Conservation (phyloP, 92 coral and sea anemone genomes). For the Zoanthus sociatus region DNA sequence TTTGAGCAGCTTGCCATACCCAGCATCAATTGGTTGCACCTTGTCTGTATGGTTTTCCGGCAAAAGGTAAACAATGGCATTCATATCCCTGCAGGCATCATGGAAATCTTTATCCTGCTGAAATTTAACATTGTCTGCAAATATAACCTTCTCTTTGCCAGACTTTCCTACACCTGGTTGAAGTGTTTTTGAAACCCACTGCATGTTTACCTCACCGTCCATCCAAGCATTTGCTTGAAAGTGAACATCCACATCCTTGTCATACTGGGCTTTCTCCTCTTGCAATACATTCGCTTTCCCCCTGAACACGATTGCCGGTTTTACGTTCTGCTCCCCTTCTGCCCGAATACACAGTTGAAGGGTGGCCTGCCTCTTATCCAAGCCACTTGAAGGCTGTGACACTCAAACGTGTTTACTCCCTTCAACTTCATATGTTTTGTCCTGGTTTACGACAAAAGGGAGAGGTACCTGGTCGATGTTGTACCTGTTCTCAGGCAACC, state of each 20-base stretch:
- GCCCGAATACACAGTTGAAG: constrained; percentile 49
- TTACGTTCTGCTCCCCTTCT: no score
- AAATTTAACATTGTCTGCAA: constrained; percentile 44
- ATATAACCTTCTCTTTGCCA: constrained; percentile 36
- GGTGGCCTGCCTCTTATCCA: constrained; percentile 48
- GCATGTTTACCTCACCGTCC: constrained; percentile 49
- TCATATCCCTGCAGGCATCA: constrained; percentile 44
- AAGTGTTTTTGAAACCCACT: constrained; percentile 44
- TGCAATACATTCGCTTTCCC: constrained; percentile 41
- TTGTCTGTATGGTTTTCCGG: constrained; percentile 42
- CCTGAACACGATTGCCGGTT: constrained; percentile 57
- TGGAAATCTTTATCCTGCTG: constrained; percentile 46
- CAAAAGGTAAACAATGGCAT: constrained; percentile 44
- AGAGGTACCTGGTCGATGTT: constrained; percentile 52
- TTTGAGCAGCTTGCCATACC: constrained; percentile 40
- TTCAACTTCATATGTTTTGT: constrained; percentile 52
- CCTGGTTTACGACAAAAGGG: constrained; percentile 50
- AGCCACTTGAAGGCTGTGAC: constrained; percentile 28
- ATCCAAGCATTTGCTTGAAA: constrained; percentile 46
- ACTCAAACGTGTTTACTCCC: constrained; percentile 38
- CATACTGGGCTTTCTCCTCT: constrained; percentile 50
- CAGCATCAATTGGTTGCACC: constrained; percentile 48
- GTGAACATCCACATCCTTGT: constrained; percentile 41
- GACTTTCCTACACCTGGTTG: constrained; percentile 38
- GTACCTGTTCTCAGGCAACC: constrained; percentile 48